Percentiles rank a stretch among this genome's conserved stretches.
phyloP scores from a whole-genome alignment of 2,113 vertebrate species.

The Myanophis thanlyinensis region DNA sequence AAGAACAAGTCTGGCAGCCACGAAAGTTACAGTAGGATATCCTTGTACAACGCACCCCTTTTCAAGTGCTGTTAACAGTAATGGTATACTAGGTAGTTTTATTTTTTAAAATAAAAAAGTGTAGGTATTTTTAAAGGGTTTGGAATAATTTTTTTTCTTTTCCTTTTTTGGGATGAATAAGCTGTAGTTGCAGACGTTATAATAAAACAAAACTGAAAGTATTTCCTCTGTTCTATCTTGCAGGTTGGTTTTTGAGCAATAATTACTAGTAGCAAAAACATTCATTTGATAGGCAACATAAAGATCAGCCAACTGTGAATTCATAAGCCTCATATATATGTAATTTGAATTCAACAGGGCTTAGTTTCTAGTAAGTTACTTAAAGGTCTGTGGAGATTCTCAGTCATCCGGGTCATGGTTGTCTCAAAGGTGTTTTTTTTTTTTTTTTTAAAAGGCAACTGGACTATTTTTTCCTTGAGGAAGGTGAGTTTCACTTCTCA shows the following conservation, averaged over 20 bases:
- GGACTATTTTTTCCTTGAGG: neutral
- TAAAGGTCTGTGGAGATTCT: neutral
- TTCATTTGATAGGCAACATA: conserved; percentile 42
- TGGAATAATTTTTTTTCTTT: conserved; percentile 39
- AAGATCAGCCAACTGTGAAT: neutral
- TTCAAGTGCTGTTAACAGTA: conserved; percentile 54
- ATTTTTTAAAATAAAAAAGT: conserved; percentile 58
- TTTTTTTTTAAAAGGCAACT: neutral
- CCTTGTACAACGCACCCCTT: conserved; percentile 43
- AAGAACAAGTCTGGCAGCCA: conserved; percentile 31
- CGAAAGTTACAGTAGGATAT: conserved; percentile 44
- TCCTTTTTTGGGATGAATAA: conserved; percentile 48
- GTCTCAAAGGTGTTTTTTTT: neutral
- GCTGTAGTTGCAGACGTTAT: conserved; percentile 57
- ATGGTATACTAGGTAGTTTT: conserved; percentile 59
- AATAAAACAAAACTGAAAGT: conserved; percentile 63
- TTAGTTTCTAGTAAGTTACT: neutral
- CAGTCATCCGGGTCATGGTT: neutral
- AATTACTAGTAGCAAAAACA: conserved; percentile 38
- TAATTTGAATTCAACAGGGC: neutral
- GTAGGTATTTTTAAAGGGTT: conserved; percentile 62
- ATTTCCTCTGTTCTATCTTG: conserved; percentile 58
- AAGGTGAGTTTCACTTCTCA: neutral
- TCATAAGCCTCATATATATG: neutral
- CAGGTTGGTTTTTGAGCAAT: conserved; percentile 55